phyloP scores from a whole-genome alignment of 2,797 vertebrate species.

The Balearica regulorum region DNA sequence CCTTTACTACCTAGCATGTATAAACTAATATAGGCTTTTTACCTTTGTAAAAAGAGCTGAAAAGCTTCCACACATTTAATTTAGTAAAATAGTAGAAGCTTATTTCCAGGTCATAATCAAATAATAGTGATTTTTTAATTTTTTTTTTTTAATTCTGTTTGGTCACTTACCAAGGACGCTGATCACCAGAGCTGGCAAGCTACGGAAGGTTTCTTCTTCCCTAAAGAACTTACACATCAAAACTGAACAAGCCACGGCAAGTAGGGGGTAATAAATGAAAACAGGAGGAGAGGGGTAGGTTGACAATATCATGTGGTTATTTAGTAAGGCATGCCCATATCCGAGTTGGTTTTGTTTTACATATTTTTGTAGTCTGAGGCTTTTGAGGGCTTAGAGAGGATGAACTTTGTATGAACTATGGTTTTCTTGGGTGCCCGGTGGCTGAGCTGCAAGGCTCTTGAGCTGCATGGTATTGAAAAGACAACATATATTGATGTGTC shows the following conservation, averaged over 20 bases:
- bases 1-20: neutral
- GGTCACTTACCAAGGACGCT: neutral
- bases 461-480: neutral
- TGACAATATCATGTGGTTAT: neutral
- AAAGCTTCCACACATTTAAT: accelerated
- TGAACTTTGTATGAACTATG: slow-evolving; percentile 51
- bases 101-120: neutral
- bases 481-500: slow-evolving; percentile 13
- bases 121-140: neutral
- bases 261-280: neutral
- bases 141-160: neutral
- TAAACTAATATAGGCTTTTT: neutral
- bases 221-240: neutral
- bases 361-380: neutral
- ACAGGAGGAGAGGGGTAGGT: neutral
- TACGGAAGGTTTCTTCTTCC: neutral
- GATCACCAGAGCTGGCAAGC: neutral
- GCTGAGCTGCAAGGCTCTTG: slow-evolving; percentile 16
- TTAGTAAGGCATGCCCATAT: neutral
- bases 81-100: neutral
- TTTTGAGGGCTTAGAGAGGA: neutral
- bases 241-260: neutral
- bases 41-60: neutral
- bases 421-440: neutral
- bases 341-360: neutral